Conservation (phyloP, 53 echinoderm and acorn worm genomes). For the Temnopleurus reevesii region DNA sequence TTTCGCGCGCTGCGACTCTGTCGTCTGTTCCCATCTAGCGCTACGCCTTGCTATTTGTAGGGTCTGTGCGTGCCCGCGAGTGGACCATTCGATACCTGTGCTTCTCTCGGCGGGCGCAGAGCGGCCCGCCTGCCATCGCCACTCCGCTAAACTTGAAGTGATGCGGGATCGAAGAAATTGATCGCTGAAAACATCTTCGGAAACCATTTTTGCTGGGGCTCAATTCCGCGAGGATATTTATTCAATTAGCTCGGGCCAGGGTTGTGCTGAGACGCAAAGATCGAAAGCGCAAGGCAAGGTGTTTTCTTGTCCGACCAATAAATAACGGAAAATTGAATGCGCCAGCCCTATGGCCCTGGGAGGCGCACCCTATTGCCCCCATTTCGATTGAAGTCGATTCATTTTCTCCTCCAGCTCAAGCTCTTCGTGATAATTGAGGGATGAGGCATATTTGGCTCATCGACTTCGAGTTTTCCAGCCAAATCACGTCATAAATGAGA, state of each 20-base stretch:
- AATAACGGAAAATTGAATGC: slow-evolving; percentile 18
- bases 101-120: slow-evolving; percentile 29
- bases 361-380: neutral
- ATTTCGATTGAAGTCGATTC: neutral
- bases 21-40: slow-evolving; percentile 9
- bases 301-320: slow-evolving; percentile 4
- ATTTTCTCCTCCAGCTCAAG: neutral
- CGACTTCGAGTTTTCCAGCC: neutral
- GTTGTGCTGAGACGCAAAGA: slow-evolving; percentile 12
- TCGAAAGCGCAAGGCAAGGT: slow-evolving; percentile 25
- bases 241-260: slow-evolving; percentile 45
- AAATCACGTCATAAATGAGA: neutral
- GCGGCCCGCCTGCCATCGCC: slow-evolving; percentile 42
- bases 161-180: slow-evolving; percentile 58
- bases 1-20: slow-evolving; percentile 50
- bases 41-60: slow-evolving; percentile 60
- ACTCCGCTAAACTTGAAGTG: slow-evolving; percentile 58
- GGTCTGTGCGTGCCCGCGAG: slow-evolving; percentile 57
- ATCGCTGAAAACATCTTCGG: slow-evolving; percentile 62
- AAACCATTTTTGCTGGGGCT: slow-evolving; percentile 53
- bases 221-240: slow-evolving; percentile 55
- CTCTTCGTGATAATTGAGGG: neutral
- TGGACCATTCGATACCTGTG: slow-evolving; percentile 51
- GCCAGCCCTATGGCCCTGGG: neutral
- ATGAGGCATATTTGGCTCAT: neutral